phyloP scores from a whole-genome alignment of 2,888 invertebrate genomes.

The Lamellibrachia satsuma region DNA sequence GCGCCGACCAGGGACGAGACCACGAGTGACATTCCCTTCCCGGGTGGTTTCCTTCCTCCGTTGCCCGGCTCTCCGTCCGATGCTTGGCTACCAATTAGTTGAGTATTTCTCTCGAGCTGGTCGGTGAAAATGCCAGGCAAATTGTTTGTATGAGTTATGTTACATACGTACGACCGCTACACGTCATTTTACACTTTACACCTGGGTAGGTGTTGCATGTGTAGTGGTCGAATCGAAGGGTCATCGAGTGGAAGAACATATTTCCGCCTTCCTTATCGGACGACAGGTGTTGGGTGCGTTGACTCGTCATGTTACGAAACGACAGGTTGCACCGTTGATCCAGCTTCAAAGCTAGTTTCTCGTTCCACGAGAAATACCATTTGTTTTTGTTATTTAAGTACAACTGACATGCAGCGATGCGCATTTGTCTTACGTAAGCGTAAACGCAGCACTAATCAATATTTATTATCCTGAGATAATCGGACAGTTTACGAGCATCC shows the following conservation, averaged over 20 bases:
- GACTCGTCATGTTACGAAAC: background rate
- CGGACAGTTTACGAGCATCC: background rate
- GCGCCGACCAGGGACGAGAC: background rate
- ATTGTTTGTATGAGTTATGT: background rate
- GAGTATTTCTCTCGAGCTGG: background rate
- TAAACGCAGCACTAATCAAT: background rate
- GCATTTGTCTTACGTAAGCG: background rate
- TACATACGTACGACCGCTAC: background rate
- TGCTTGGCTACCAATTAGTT: background rate
- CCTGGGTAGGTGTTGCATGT: background rate
- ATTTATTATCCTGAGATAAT: background rate
- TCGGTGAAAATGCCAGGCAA: background rate
- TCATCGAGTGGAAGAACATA: background rate
- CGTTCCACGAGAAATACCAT: background rate
- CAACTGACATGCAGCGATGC: background rate
- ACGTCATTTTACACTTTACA: background rate
- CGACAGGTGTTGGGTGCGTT: background rate
- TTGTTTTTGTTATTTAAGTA: background rate
- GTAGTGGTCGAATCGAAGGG: background rate
- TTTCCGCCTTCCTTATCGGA: background rate
- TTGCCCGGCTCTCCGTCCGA: background rate
- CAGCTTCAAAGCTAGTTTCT: background rate
- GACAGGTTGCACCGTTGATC: background rate
- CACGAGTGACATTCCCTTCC: background rate
- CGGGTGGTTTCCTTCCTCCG: background rate